Base-by-base conservation (phyloP, 1,140 invertebrate genomes). In the Calosoma granatense region DNA sequence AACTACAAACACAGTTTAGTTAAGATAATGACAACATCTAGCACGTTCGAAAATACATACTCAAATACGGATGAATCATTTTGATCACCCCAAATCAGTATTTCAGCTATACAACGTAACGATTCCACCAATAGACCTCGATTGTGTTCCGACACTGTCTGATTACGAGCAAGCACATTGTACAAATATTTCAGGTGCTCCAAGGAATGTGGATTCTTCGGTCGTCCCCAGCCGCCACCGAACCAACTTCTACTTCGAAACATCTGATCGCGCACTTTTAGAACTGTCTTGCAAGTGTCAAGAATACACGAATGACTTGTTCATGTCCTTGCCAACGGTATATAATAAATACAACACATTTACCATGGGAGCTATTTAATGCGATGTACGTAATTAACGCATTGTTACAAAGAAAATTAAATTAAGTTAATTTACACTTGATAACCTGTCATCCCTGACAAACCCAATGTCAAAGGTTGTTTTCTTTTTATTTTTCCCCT, bases 71-170 rank as follows among this genome's bases (percentile, higher is more conserved):
- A 90, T 60, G 93, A 94, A 73, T 98, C 97, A 85, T 99, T 99
- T 77, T 99, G 97, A 77, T 99, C 97, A 21, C 97, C 97, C 97
- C 97, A 99, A 70, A 99, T 99, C 9, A 99, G 77, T 70, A 99
- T 99, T 78, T 99, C 97, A 19, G 97, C 94, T 66, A 99, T 98
- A 36, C 92, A 96, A 62, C 95, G 79, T 53, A 99, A 74, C 0
- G 94, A 97, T 76, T 99, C 97, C 12, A 99, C 95, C n/a, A 99
- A 74, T 14, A 98, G 78, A 21, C 90, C 87, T 63, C 91, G 81
- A 70, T 99, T 99, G 63, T 87, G 86, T 65, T 99, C 97, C 14
- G 90, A 94, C 0, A 99, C 94, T 12, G 86, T 93, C 67, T 97
- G 94, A 77, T 99, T 98, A 75, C 96, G 95, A 47, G 90, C 90